A percentile compares a stretch with the other conserved stretches of the same genome.
Conservation (phyloP, 2,113 vertebrate genomes). For the Sus scrofa region T2T-Sscrofa CM000824.6:172688001-172688500, state of each 20-base stretch:
- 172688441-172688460: constrained; percentile 11
- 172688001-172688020: background rate
- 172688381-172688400: background rate
- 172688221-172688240: background rate
- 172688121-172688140: constrained; percentile 44
- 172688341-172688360: background rate
- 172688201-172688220: background rate
- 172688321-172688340: background rate
- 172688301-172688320: background rate
- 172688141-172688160: background rate
- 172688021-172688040: background rate
- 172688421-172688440: background rate
- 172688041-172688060: too few species aligned
- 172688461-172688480: too few species aligned
- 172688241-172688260: background rate
- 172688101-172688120: constrained; percentile 28
- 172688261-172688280: background rate
- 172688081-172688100: background rate
- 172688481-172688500: too few species aligned
- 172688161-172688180: constrained; percentile 14
- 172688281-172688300: background rate
- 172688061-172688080: constrained; percentile 3
- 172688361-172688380: background rate
- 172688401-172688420: background rate
- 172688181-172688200: background rate